Base-by-base conservation (phyloP, 2,113 vertebrate genomes). In the Takifugu bimaculatus region DNA sequence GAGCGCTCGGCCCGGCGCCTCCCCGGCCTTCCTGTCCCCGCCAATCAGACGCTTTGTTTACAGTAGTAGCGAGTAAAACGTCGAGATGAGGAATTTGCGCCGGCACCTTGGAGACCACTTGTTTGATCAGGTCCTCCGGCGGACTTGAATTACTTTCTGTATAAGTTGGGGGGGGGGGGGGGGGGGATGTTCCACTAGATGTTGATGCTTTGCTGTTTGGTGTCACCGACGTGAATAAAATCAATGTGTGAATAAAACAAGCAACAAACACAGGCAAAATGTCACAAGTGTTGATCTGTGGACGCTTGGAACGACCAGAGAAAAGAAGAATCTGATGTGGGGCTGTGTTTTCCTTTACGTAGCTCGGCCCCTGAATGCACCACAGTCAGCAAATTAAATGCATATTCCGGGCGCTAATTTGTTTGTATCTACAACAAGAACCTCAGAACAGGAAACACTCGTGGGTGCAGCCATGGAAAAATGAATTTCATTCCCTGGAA, bases 21-120 rank as follows among this genome's bases (percentile, higher is more conserved):
- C 25, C 54, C n/a, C 51, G 54, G 55, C 44, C 39, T 60, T 66
- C 57, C 64, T 76, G 73, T 70, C 75, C 54, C 53, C 54, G 42
- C 82, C 82, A 80, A 77, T 83, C 54, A 68, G 29, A 51, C 28
- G 32, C 63, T 64, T 65, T 79, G 70, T 80, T 78, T 79, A 59
- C 68, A 12, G 66, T 50, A 35, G 65, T 51, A 28, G n/a, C 1
- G 27, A 70, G 53, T 56, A 51, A 75, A 63, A 51, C 52, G 6
- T 50, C 58, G 61, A 39, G 57, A 35, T 61, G 60, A 60, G 48
- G 51, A 60, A 69, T 70, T 63, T 63, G 64, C 72, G 54, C 57
- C 15, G 51, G 55, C 73, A 69, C 73, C 68, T 80, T 52, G 51
- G 60, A 64, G 63, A 51, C 45, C 63, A 73, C 57, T 70, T 68